Base-by-base conservation (phyloP, 1,140 invertebrate genomes). In the Dolichoris vasculosae region DNA sequence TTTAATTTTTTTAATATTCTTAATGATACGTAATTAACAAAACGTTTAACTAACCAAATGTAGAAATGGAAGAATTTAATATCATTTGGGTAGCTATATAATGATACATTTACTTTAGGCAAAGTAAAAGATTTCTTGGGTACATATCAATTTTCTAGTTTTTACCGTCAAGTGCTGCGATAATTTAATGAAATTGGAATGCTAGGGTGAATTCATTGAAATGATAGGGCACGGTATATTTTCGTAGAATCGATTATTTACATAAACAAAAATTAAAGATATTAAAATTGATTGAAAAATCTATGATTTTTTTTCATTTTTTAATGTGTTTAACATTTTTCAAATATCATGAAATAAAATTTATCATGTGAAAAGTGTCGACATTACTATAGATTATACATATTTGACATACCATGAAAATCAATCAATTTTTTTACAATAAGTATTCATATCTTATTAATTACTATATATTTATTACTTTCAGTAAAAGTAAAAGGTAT, bases 91-190 rank as follows among this genome's bases (percentile, higher is more conserved):
- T 40, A 73, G 76, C 69, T 48, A 8, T 15, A 46, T 85, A 85
- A 85, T 85, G 38, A 85, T 23, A 81, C 9, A 46, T 23, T 75
- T 81, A n/a, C 9, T 43, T 17, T 9, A 40, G 15, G 11, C 48
- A 75, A 85, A 85, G 48, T 85, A 75, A 85, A 85, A 75, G 67
- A 64, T 43, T 80, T 81, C 73, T 84, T 64, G 8, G 17, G 23
- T 71, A 64, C 30, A 46, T 48, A 46, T 82, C 32, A 32, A 32
- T 76, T 46, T 63, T 55, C 51, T n/a, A 59, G 46, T 23, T 48
- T 80, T 43, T 11, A 0, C 38, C 38, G 0, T 73, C 38, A 9
- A 73, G 40, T 26, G 13, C 3, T 73, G 43, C 20, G 23, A n/a
- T 43, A 43, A 43, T 23, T 67, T 26, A 73, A 43, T 23, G 38